Conservation (phyloP, 2,888 invertebrate genomes). For the Drosophila rellima region DNA sequence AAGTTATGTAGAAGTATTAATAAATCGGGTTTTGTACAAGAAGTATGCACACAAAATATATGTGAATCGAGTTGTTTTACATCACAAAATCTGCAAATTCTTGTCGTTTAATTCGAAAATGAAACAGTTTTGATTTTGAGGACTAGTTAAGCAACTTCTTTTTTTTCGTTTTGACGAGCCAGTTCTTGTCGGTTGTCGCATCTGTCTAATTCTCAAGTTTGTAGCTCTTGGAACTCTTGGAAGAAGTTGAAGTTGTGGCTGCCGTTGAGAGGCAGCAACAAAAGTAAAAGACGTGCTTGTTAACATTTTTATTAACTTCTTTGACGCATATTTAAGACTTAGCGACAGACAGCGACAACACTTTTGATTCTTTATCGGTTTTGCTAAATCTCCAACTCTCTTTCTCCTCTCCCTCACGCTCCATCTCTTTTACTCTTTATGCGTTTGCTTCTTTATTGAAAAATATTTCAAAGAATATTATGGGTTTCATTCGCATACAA, state of each 20-base stretch:
- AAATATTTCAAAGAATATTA: slow-evolving; percentile 48
- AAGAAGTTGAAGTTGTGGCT: not conserved
- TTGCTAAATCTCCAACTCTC: slow-evolving; percentile 27
- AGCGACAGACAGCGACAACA: slow-evolving; percentile 28
- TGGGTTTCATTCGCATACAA: slow-evolving; percentile 31
- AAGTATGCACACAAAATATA: no score
- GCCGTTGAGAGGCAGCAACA: slow-evolving; percentile 6
- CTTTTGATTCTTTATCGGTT: slow-evolving; percentile 51
- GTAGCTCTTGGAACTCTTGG: not conserved
- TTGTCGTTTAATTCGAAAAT: not conserved
- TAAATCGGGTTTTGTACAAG: no score
- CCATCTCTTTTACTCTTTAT: not conserved
- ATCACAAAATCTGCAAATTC: no score
- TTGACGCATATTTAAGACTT: slow-evolving; percentile 49
- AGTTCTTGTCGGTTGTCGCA: not conserved
- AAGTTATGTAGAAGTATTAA: no score
- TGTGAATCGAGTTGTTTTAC: no score
- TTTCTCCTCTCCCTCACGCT: not conserved
- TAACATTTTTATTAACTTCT: slow-evolving; percentile 52
- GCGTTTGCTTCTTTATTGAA: slow-evolving; percentile 43
- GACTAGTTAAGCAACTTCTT: not conserved
- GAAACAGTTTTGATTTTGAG: not conserved
- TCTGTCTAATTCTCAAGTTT: slow-evolving; percentile 2
- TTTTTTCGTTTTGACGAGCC: not conserved
- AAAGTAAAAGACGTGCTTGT: slow-evolving; percentile 45